phyloP scores from a whole-genome alignment of 2,797 vertebrate species.

The Remorina albescens region DNA sequence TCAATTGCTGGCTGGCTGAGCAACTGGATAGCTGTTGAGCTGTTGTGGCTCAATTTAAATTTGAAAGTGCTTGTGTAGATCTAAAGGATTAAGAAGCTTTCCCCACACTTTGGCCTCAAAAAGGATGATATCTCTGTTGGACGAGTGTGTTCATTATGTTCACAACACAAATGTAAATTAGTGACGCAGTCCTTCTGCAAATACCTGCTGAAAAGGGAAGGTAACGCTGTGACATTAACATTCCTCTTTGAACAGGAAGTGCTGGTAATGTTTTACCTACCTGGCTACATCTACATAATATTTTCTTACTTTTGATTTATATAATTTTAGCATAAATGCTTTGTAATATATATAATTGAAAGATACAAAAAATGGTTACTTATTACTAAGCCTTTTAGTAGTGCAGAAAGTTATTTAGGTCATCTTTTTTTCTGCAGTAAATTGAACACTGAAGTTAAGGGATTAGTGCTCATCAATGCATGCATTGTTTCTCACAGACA shows the following conservation, averaged over 20 bases:
- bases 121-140: conserved; percentile 22
- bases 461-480: conserved; percentile 38
- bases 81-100: conserved; percentile 51
- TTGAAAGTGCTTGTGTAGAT: conserved; percentile 44
- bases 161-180: not conserved
- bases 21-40: conserved; percentile 40
- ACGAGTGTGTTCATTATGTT: conserved; percentile 22
- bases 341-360: not conserved
- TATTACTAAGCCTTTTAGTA: not conserved
- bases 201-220: not conserved
- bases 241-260: no score
- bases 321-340: not conserved
- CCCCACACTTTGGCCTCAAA: conserved; percentile 28
- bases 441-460: conserved; percentile 15
- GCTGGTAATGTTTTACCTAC: not conserved
- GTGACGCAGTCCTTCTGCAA: conserved; percentile 1
- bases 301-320: not conserved
- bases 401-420: conserved; percentile 21
- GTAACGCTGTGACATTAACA: not conserved
- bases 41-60: conserved; percentile 38
- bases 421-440: not conserved
- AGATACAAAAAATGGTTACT: no score
- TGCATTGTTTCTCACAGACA: conserved; percentile 43
- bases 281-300: not conserved
- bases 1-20: conserved; percentile 24